Evolutionary conservation across 30 jellyfish, hydroid and myxozoan species (phyloP).

Genomic region (Hydra vulgaris): DNA sequence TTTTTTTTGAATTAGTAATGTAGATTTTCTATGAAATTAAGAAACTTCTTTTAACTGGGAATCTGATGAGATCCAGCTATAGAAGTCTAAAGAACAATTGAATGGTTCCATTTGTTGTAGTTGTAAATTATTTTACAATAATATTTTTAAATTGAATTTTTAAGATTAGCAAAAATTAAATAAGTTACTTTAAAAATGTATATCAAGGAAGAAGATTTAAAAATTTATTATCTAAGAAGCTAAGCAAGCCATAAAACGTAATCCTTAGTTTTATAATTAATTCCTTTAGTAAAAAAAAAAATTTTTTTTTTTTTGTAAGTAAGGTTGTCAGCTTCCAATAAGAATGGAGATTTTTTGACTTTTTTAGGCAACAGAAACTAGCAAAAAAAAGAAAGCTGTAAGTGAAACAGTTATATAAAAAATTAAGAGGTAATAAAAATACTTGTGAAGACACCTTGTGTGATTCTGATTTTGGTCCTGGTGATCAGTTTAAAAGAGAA

Average conservation of each 20-base stretch:
- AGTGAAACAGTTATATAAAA: not conserved
- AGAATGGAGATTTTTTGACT: not conserved
- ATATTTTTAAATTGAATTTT: not conserved
- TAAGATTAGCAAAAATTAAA: no score
- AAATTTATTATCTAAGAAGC: no score
- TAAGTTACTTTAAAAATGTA: no score
- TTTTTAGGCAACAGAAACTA: not conserved
- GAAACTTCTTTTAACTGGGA: not conserved
- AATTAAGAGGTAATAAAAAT: not conserved
- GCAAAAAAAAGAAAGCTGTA: not conserved
- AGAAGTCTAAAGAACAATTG: not conserved
- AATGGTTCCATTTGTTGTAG: not conserved
- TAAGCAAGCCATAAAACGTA: not conserved
- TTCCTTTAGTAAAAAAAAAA: not conserved
- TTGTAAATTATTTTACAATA: not conserved
- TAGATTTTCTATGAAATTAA: no score
- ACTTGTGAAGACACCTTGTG: not conserved
- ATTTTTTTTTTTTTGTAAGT: not conserved
- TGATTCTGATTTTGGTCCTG: not conserved
- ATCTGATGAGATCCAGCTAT: not conserved
- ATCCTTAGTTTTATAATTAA: not conserved
- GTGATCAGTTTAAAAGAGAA: not conserved
- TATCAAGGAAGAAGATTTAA: no score
- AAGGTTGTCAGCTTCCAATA: not conserved
- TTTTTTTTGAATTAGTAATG: no score